Evolutionary conservation across 2,797 vertebrate genomes (phyloP).

Genomic region (Sebastiscus albofasciatus): DNA sequence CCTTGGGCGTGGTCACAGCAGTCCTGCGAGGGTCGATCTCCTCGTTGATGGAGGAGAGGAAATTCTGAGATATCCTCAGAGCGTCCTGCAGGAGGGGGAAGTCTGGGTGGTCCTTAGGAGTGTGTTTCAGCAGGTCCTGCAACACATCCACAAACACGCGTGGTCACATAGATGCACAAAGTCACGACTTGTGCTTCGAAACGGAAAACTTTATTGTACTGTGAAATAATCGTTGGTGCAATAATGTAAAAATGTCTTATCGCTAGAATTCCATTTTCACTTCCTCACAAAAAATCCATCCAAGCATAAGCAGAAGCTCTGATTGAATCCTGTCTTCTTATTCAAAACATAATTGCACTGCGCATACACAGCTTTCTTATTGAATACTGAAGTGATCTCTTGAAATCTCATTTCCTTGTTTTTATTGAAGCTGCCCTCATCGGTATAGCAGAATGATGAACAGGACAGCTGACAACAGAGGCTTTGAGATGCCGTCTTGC

Average conservation of each 20-base stretch:
- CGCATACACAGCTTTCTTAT: not conserved
- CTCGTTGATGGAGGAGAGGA: slow-evolving; percentile 98
- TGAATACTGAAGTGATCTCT: slow-evolving; percentile 6
- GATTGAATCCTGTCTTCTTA: not conserved
- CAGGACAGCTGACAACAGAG: slow-evolving; percentile 5
- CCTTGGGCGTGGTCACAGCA: slow-evolving; percentile 96
- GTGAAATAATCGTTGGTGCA: not conserved
- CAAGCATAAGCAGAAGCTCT: not conserved
- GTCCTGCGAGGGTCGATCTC: slow-evolving; percentile 96
- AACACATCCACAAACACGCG: not conserved
- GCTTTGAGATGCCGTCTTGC: not conserved
- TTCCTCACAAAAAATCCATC: not conserved
- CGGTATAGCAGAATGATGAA: not conserved
- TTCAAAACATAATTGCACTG: not conserved
- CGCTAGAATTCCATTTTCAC: not conserved
- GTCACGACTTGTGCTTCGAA: not conserved
- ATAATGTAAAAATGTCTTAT: not conserved
- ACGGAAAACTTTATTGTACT: not conserved
- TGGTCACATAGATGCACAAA: not conserved
- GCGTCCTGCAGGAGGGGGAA: slow-evolving; percentile 96
- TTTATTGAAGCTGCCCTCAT: slow-evolving; percentile 34
- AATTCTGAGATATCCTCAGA: slow-evolving; percentile 97
- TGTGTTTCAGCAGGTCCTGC: slow-evolving; percentile 97
- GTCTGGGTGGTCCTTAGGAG: slow-evolving; percentile 95
- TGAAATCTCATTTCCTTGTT: slow-evolving; percentile 29